Conservation (phyloP, 2,797 vertebrate species). For the Aplochiton taeniatus region DNA sequence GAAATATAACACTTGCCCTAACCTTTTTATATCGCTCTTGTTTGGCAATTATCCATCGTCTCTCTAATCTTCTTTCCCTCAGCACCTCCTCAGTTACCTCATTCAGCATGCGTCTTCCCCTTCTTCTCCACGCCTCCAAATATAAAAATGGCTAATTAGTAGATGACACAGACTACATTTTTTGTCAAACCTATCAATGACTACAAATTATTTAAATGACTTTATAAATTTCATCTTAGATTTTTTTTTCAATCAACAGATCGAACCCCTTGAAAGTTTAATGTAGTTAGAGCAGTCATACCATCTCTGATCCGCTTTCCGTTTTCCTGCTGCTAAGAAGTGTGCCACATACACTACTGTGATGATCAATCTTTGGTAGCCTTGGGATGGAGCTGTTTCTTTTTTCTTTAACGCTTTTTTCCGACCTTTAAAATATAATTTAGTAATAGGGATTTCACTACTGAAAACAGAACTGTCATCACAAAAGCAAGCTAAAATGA, state of each 20-base stretch:
- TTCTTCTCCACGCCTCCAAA: slow-evolving; percentile 5
- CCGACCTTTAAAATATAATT: no score
- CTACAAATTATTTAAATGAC: neutral
- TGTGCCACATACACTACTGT: neutral
- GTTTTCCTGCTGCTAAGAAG: neutral
- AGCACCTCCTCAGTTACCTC: slow-evolving; percentile 10
- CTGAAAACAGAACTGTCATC: no score
- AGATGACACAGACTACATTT: neutral
- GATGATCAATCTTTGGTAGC: neutral
- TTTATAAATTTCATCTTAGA: no score
- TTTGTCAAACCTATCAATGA: neutral
- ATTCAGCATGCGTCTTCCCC: neutral
- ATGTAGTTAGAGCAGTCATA: neutral
- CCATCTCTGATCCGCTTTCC: neutral
- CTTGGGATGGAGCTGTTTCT: neutral
- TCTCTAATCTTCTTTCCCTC: slow-evolving; percentile 6
- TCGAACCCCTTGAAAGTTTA: no score
- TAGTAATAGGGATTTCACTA: no score
- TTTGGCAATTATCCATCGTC: neutral
- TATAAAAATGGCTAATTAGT: neutral
- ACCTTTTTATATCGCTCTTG: slow-evolving; percentile 8
- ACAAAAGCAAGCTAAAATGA: no score
- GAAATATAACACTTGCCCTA: neutral
- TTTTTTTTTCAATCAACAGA: no score
- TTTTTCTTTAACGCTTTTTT: neutral